phyloP scores from a whole-genome alignment of 2,888 invertebrate genomes.

The Cryptocephalus primarius region DNA sequence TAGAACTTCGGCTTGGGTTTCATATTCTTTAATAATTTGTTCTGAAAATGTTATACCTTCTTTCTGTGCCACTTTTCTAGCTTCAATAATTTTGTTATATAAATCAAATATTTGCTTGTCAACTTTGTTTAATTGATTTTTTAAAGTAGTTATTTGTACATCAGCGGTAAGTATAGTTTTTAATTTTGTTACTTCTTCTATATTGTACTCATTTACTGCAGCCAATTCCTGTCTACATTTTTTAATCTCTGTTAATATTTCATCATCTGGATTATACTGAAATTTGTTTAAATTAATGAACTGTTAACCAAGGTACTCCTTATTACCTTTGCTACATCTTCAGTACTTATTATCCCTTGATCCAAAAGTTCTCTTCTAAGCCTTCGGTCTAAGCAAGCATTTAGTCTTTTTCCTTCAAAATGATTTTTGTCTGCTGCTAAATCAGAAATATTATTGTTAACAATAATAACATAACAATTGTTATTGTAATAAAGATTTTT shows the following conservation, averaged over 20 bases:
- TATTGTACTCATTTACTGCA: conserved; percentile 69
- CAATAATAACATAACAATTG: conserved; percentile 5
- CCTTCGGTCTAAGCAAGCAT: conserved; percentile 70
- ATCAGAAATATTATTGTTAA: conserved; percentile 25
- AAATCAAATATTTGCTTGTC: conserved; percentile 58
- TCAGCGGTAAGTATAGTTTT: conserved; percentile 28
- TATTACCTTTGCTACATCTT: conserved; percentile 47
- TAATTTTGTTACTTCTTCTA: conserved; percentile 30
- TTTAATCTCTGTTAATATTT: conserved; percentile 78
- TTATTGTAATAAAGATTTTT: neutral
- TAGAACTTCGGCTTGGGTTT: conserved; percentile 28
- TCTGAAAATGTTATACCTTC: conserved; percentile 22
- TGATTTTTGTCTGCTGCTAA: conserved; percentile 10
- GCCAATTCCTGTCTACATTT: conserved; percentile 74
- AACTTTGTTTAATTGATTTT: conserved; percentile 31
- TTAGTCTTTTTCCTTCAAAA: conserved; percentile 26
- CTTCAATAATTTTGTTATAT: conserved; percentile 70
- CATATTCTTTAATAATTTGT: conserved; percentile 25
- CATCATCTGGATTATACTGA: conserved; percentile 59
- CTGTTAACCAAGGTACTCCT: conserved; percentile 9
- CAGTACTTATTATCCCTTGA: conserved; percentile 69
- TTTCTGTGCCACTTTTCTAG: conserved; percentile 67
- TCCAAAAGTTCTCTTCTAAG: conserved; percentile 78
- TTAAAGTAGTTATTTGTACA: conserved; percentile 30
- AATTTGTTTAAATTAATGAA: conserved; percentile 4